Percentiles rank a stretch among this genome's conserved stretches.
Conservation (phyloP, 2,888 invertebrate species). For the Dicyrtoma fusca region DNA sequence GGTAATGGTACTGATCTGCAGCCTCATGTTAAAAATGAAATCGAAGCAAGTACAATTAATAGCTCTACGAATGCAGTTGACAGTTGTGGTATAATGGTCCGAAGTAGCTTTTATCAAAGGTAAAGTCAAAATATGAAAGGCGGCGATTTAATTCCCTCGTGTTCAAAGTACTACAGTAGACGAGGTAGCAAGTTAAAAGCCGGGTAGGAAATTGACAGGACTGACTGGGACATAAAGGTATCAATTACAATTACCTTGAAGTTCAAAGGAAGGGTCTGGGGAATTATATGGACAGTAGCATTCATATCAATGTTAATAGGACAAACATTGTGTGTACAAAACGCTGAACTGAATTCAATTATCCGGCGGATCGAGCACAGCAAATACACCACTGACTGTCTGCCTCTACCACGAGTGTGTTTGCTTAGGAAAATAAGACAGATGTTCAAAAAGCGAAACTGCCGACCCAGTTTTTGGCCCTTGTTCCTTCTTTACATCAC, state of each 20-base stretch:
- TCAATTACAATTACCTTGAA: conserved; percentile 20
- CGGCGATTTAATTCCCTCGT: no score
- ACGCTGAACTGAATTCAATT: conserved; percentile 7
- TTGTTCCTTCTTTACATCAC: background rate
- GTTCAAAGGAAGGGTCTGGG: background rate
- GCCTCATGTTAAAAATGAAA: no score
- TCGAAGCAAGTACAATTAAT: no score
- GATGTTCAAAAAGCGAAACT: background rate
- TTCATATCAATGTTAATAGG: conserved; percentile 2
- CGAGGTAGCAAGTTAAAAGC: background rate
- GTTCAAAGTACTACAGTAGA: no score
- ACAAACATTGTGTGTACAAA: background rate
- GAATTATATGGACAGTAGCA: background rate
- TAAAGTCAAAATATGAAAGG: no score
- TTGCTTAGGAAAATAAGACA: conserved; percentile 23
- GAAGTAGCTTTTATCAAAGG: no score
- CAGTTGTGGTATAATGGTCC: no score
- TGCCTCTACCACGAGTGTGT: no score
- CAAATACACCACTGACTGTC: conserved; percentile 8
- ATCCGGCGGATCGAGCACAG: conserved; percentile 3
- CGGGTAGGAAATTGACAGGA: background rate
- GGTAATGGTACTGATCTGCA: no score
- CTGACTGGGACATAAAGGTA: background rate
- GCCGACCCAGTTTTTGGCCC: no score
- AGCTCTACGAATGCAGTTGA: no score